Evolutionary conservation across 2,888 invertebrate genomes (phyloP), one percentile per base, ranked within the genome.

Genomic region (Scelioninae gen. 2): DNA sequence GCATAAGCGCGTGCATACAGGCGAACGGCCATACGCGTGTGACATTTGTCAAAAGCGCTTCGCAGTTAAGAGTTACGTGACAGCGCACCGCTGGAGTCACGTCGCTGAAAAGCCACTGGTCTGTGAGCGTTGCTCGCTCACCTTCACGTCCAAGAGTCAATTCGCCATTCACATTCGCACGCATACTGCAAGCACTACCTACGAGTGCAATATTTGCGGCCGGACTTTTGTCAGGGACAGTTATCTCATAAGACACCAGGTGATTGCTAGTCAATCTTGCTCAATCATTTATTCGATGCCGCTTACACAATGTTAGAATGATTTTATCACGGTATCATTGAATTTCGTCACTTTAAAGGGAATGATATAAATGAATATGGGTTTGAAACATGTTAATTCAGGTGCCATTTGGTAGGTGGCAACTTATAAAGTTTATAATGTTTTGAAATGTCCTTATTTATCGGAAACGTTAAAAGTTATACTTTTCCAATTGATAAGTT

Each of bases 1-100:
- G n/a, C 93, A 93, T 88, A 93, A 92, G 87, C 88, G 93, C 84
- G 92, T 92, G 81, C 94, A 94, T 87, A 92, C 93, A 82, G 93
- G 93, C 78, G 92, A 93, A 86, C 89, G 92, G 73, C 94, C 93
- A 33, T 94, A 92, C 82, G 90, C 91, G 77, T 94, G 93, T 87
- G 92, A 93, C 87, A 91, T 93, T 80, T 94, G 94, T 86, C 90
- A 92, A 83, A 93, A 93, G 87, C 89, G 92, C 80, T 94, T 93
- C 85, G 92, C 93, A 39, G 93, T 93, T 75, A 93, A 93, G 86
- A 93, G 93, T 82, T 94, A 94, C 81, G 91, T 94, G 67, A 92
- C 92, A 76, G 93, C 94, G 46, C 94, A 94, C 85, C 91, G 92
- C 78, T 93, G 93, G 93, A 92, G 93, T 53, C 93, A 93, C 86